A percentile compares a stretch with the other conserved stretches of the same genome.
Conservation (phyloP, 2,113 vertebrate species). For the Mustela lutreola region DNA sequence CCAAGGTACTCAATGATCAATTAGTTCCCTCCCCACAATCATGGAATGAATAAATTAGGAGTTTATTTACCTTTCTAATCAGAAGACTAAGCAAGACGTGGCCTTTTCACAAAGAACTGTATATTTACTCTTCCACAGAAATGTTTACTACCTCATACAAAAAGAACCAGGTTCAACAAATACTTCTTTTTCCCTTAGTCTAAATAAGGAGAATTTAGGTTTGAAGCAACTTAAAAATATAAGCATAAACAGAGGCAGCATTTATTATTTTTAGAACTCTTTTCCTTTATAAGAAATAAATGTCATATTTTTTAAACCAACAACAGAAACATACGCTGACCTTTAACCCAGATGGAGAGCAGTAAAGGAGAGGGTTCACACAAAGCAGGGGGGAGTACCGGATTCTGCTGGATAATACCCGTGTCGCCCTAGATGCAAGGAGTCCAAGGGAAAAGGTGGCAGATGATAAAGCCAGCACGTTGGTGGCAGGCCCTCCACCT, state of each 20-base stretch:
- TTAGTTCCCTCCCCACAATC: slow-evolving; percentile 46
- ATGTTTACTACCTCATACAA: slow-evolving; percentile 30
- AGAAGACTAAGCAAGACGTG: slow-evolving; percentile 38
- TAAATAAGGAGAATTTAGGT: slow-evolving; percentile 14
- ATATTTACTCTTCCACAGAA: slow-evolving; percentile 24
- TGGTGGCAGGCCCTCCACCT: neutral
- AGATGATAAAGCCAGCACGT: neutral
- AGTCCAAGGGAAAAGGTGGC: neutral
- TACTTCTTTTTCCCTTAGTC: neutral
- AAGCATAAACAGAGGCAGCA: neutral
- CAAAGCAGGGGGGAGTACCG: neutral
- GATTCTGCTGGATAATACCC: neutral
- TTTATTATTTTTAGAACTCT: slow-evolving; percentile 8
- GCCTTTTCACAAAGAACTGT: neutral
- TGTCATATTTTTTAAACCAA: slow-evolving; percentile 46
- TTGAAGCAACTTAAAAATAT: slow-evolving; percentile 50
- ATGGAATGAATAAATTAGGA: slow-evolving; percentile 57
- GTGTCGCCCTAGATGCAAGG: neutral
- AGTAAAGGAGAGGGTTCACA: neutral
- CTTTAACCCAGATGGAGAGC: slow-evolving; percentile 32
- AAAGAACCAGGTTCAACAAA: slow-evolving; percentile 30
- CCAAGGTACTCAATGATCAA: slow-evolving; percentile 35
- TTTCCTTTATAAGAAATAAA: slow-evolving; percentile 35
- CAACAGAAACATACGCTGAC: neutral
- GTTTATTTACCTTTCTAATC: slow-evolving; percentile 48